These are phyloP conservation scores for Himalopsyche phryganea DNA, from an alignment of 1,140 invertebrate species.

Conservation along the genomic window DNA sequence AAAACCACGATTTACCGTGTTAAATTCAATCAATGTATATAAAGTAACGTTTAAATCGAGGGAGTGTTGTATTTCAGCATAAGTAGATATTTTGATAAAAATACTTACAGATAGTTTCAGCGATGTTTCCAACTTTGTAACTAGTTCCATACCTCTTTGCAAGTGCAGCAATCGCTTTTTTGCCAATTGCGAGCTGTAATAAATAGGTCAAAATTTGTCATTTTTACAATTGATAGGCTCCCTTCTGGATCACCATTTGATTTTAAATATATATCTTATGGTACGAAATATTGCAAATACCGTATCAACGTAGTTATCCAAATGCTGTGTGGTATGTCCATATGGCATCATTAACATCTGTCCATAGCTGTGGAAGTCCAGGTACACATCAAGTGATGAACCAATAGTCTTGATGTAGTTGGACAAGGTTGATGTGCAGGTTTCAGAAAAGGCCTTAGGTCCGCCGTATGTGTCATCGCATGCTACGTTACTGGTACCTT, in stretches of 20 bases:
- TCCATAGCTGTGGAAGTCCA: slow-evolving; percentile 73
- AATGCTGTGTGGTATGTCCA: slow-evolving; percentile 58
- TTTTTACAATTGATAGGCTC: no score
- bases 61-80: no score
- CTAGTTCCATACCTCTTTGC: slow-evolving; percentile 51
- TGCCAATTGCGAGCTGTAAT: slow-evolving; percentile 42
- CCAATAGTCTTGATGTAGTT: slow-evolving; percentile 45
- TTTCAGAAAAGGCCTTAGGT: slow-evolving; percentile 64
- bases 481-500: slow-evolving; percentile 60
- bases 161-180: slow-evolving; percentile 46
- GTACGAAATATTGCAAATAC: slow-evolving; percentile 39
- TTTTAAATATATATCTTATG: neutral
- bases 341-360: slow-evolving; percentile 70
- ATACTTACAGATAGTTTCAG: slow-evolving; percentile 53
- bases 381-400: slow-evolving; percentile 45
- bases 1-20: no score
- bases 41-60: no score
- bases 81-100: no score
- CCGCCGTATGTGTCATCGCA: slow-evolving; percentile 69
- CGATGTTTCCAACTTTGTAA: slow-evolving; percentile 50
- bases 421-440: slow-evolving; percentile 57
- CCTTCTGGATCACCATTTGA: neutral
- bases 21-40: no score
- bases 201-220: neutral
- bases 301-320: slow-evolving; percentile 61